A percentile compares a stretch with the other conserved stretches of the same genome.
Conservation (phyloP, 2,113 vertebrate species). For the Sturnira hondurensis region DNA sequence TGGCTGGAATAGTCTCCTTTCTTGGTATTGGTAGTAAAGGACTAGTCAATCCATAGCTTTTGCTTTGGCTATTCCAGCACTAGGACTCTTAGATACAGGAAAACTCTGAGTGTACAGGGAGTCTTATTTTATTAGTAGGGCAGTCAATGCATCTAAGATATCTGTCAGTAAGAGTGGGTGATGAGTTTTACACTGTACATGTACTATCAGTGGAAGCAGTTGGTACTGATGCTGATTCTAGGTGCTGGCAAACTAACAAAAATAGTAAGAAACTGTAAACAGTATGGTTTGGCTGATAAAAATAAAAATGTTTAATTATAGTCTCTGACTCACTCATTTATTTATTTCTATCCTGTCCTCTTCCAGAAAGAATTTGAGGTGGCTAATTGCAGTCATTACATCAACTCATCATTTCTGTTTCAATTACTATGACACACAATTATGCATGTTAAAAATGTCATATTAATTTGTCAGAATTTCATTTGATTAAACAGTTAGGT, state of each 20-base stretch:
- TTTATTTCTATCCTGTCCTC: conserved; percentile 54
- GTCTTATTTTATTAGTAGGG: background rate
- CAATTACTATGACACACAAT: conserved; percentile 34
- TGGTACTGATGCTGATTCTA: conserved; percentile 57
- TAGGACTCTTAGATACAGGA: background rate
- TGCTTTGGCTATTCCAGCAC: background rate
- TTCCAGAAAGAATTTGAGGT: conserved; percentile 55
- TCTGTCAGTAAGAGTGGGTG: conserved; percentile 19
- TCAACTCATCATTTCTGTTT: conserved; percentile 51
- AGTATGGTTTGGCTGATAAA: conserved; percentile 62
- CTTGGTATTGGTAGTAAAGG: background rate
- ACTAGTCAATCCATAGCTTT: background rate
- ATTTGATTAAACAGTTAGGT: conserved; percentile 34
- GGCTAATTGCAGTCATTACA: conserved; percentile 47
- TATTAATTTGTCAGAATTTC: conserved; percentile 9
- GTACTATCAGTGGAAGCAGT: conserved; percentile 10
- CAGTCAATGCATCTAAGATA: background rate
- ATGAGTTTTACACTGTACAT: conserved; percentile 14
- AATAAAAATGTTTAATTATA: conserved; percentile 63
- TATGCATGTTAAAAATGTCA: conserved; percentile 47
- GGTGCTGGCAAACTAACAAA: conserved; percentile 52
- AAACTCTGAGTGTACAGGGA: background rate
- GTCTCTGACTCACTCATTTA: conserved; percentile 48
- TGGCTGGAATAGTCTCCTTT: background rate
- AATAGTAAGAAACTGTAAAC: conserved; percentile 48